A percentile compares a stretch with the other conserved stretches of the same genome.
Conservation (phyloP, 2,888 invertebrate species). For the Sclerodermus sp. region DNA sequence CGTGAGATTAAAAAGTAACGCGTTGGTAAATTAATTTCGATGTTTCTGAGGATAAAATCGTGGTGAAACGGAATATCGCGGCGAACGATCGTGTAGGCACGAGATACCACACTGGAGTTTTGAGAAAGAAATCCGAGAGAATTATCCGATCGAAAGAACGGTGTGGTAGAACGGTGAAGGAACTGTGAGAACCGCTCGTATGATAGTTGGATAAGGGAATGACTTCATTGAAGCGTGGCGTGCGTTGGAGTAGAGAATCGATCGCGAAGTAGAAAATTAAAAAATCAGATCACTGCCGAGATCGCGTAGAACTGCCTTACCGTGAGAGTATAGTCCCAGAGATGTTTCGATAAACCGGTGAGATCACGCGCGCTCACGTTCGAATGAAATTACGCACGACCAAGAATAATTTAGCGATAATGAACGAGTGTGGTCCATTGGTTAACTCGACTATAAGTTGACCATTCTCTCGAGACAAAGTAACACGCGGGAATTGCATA, state of each 20-base stretch:
- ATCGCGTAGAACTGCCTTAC: constrained; percentile 5
- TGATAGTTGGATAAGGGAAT: constrained; percentile 29
- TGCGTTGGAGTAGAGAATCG: constrained; percentile 9
- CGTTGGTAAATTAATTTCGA: too few relatives aligned
- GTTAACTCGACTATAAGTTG: too few relatives aligned
- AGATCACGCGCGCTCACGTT: too few relatives aligned
- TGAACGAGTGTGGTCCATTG: too few relatives aligned
- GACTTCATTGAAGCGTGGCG: constrained; percentile 33
- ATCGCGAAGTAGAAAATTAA: constrained; percentile 24
- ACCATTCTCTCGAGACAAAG: too few relatives aligned
- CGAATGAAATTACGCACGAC: too few relatives aligned
- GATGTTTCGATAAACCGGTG: too few relatives aligned
- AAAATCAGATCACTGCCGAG: constrained; percentile 20
- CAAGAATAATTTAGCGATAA: too few relatives aligned
- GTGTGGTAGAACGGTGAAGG: background rate
- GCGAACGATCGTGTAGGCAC: constrained; percentile 6
- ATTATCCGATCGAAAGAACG: constrained; percentile 21
- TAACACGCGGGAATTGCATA: too few relatives aligned
- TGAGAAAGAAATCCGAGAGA: constrained; percentile 19
- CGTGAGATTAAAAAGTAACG: too few relatives aligned
- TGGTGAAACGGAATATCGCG: constrained; percentile 13
- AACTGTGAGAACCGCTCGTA: constrained; percentile 25
- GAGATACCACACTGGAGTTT: background rate
- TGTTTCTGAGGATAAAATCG: constrained; percentile 1
- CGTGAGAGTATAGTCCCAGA: too few relatives aligned